These are phyloP conservation scores for Gymnogyps californianus DNA, from an alignment of 2,113 vertebrate species.

Conservation along the genomic window DNA sequence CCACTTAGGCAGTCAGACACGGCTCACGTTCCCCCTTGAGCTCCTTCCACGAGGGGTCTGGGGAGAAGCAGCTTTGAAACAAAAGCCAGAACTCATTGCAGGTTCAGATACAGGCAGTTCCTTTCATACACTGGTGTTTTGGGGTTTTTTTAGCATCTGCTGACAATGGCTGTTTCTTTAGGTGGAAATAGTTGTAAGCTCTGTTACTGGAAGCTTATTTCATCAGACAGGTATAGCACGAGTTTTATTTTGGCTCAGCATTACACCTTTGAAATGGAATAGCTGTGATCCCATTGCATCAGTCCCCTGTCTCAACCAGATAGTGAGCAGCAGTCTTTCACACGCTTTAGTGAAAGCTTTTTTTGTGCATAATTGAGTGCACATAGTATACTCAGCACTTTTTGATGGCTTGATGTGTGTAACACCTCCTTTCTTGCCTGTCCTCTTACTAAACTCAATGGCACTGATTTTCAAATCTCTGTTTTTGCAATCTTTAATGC, in stretches of 20 bases:
- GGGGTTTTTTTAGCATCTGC: neutral
- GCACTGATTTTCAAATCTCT: constrained; percentile 46
- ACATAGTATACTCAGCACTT: neutral
- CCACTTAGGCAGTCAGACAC: neutral
- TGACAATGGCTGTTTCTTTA: neutral
- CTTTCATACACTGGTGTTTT: neutral
- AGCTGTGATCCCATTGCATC: neutral
- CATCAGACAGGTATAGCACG: neutral
- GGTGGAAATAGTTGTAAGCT: neutral
- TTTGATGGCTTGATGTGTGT: neutral
- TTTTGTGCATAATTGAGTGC: neutral
- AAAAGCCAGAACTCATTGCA: neutral
- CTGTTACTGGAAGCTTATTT: neutral
- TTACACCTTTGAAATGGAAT: neutral
- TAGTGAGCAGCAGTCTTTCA: constrained; percentile 34
- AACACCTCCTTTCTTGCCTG: constrained; percentile 61
- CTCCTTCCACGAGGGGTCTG: neutral
- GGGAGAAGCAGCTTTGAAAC: neutral
- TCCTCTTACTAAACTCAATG: constrained; percentile 62
- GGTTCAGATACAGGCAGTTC: neutral
- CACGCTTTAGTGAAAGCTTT: neutral
- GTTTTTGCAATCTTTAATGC: neutral
- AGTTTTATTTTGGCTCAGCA: neutral
- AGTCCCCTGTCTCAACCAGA: neutral
- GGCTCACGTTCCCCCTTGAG: neutral